phyloP scores from a whole-genome alignment of 2,797 vertebrate species.

The Xiphorhynchus erythropygius region DNA sequence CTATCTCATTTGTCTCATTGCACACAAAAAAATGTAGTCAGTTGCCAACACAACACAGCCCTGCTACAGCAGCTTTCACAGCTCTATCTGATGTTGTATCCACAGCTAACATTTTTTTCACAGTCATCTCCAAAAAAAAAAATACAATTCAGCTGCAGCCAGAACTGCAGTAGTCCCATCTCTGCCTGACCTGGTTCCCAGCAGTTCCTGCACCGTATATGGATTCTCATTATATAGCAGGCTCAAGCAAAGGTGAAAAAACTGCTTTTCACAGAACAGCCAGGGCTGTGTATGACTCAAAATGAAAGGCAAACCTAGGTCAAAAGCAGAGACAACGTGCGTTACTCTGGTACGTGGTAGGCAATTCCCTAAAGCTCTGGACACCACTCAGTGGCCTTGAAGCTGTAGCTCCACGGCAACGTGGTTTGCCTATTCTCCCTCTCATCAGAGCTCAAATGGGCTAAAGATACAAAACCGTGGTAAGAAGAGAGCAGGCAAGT shows the following conservation, averaged over 20 bases:
- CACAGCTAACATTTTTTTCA: neutral
- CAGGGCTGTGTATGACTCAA: neutral
- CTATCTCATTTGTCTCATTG: neutral
- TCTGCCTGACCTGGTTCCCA: neutral
- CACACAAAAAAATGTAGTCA: neutral
- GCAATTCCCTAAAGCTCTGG: neutral
- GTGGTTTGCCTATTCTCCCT: neutral
- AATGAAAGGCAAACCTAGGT: neutral
- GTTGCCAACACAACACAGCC: neutral
- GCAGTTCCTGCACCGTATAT: neutral
- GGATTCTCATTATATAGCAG: neutral
- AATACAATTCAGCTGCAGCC: neutral
- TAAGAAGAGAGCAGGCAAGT: neutral
- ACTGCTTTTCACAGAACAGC: neutral
- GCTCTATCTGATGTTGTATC: neutral
- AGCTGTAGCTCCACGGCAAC: neutral
- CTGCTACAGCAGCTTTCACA: neutral
- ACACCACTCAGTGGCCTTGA: accelerated
- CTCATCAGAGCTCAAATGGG: neutral
- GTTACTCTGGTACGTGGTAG: neutral
- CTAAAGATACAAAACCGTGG: neutral
- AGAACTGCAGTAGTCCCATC: neutral
- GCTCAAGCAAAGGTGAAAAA: neutral
- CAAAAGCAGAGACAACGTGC: accelerated
- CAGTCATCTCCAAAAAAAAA: neutral